Evolutionary conservation across 1,140 invertebrate genomes (phyloP).

Genomic region (Ostrea edulis): DNA sequence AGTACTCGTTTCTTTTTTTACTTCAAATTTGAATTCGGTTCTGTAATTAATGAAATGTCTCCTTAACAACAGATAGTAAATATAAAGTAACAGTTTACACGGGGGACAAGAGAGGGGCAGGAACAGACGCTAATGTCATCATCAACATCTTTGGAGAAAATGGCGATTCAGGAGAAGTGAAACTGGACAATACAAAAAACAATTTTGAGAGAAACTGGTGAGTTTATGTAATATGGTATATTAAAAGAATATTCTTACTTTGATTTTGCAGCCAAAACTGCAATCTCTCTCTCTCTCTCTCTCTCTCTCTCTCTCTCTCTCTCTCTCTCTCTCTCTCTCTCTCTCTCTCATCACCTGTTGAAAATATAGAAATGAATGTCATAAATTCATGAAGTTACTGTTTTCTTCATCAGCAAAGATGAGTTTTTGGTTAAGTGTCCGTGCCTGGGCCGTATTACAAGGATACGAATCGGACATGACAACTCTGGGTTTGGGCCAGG

Average conservation of each 20-base stretch:
- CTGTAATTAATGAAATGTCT: background rate
- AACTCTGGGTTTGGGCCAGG: constrained; percentile 76
- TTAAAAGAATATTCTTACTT: background rate
- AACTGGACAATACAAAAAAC: constrained; percentile 65
- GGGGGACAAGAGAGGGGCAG: constrained; percentile 79
- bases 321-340: background rate
- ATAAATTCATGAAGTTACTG: background rate
- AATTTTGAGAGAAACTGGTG: constrained; percentile 74
- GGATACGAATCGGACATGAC: constrained; percentile 78
- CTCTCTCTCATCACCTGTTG: background rate
- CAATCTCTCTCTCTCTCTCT: background rate
- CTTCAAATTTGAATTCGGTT: background rate
- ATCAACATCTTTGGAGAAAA: constrained; percentile 80
- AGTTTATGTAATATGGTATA: constrained; percentile 49
- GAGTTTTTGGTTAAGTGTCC: constrained; percentile 77
- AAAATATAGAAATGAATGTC: background rate
- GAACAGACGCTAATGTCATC: constrained; percentile 79
- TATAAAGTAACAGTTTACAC: constrained; percentile 80
- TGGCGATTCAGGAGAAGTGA: constrained; percentile 77
- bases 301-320: background rate
- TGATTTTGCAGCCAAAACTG: background rate
- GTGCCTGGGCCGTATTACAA: constrained; percentile 74
- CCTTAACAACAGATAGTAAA: constrained; percentile 64
- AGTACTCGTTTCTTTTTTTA: background rate
- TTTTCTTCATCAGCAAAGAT: constrained; percentile 68